Conservation (phyloP, 2,797 vertebrate genomes). For the Pangasius mekongensis region DNA sequence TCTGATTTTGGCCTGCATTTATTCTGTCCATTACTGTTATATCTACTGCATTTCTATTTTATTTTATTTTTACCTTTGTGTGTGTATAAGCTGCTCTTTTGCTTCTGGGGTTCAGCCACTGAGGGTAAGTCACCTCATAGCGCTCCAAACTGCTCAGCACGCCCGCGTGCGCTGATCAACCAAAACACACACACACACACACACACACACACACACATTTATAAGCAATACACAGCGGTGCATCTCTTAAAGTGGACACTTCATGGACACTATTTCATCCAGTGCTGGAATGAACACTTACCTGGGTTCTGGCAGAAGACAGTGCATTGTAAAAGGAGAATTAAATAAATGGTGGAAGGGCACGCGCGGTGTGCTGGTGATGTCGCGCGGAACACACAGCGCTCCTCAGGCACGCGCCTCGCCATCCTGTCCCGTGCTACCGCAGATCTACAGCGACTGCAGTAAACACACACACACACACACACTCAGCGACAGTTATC, state of each 20-base stretch:
- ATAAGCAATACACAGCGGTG: background rate
- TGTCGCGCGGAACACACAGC: conserved; percentile 1
- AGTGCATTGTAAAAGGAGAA: conserved; percentile 22
- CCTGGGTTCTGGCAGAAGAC: conserved; percentile 12
- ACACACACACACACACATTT: background rate
- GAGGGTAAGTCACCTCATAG: conserved; percentile 74
- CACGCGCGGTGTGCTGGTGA: background rate
- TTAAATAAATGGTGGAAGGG: conserved; percentile 27
- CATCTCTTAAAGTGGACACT: background rate
- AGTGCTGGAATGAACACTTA: background rate
- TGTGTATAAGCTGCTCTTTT: conserved; percentile 64
- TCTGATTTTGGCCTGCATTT: background rate
- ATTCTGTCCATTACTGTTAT: background rate
- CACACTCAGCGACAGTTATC: conserved; percentile 17
- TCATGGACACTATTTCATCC: too few relatives aligned
- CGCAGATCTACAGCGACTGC: background rate
- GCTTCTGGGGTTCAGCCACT: conserved; percentile 72
- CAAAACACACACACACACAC: background rate
- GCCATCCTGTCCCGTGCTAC: conserved; percentile 32
- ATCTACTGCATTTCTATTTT: background rate
- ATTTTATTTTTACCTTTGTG: conserved; percentile 64
- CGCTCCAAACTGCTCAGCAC: conserved; percentile 63
- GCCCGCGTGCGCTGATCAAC: conserved; percentile 38
- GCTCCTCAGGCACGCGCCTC: conserved; percentile 11
- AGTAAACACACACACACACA: background rate